Conservation (phyloP, 2,888 invertebrate species). For the Catocala nupta region DNA sequence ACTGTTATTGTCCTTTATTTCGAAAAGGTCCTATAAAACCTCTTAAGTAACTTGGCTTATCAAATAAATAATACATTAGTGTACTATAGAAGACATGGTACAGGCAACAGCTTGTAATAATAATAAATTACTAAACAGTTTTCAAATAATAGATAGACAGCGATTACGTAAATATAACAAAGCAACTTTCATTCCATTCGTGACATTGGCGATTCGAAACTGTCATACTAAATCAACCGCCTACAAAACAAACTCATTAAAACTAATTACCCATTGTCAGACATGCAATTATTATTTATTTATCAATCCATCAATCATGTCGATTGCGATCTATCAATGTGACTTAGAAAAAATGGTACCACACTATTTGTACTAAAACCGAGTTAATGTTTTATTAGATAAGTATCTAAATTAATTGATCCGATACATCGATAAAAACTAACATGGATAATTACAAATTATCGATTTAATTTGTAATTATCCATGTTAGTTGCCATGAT, state of each 20-base stretch:
- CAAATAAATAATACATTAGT: no score
- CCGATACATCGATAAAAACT: constrained; percentile 27
- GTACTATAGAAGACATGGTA: no score
- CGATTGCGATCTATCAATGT: constrained; percentile 38
- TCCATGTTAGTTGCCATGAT: not conserved
- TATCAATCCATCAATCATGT: constrained; percentile 42
- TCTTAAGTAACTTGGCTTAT: no score
- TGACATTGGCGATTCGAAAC: constrained; percentile 30
- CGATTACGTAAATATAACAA: constrained; percentile 22
- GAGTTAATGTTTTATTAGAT: constrained; percentile 35
- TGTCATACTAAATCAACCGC: constrained; percentile 29
- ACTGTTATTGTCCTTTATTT: no score
- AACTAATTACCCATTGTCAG: constrained; percentile 46
- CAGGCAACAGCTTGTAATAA: not conserved
- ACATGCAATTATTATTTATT: constrained; percentile 31
- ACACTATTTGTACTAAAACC: constrained; percentile 24
- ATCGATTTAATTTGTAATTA: constrained; percentile 8
- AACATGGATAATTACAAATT: constrained; percentile 40
- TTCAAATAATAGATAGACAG: not conserved
- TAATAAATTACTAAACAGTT: not conserved
- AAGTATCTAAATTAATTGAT: constrained; percentile 45
- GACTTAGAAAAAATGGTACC: constrained; percentile 34
- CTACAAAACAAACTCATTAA: constrained; percentile 27
- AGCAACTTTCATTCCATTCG: constrained; percentile 43
- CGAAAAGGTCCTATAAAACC: no score